phyloP scores from a whole-genome alignment of 2,113 vertebrate genomes.

The Azemiops feae region DNA sequence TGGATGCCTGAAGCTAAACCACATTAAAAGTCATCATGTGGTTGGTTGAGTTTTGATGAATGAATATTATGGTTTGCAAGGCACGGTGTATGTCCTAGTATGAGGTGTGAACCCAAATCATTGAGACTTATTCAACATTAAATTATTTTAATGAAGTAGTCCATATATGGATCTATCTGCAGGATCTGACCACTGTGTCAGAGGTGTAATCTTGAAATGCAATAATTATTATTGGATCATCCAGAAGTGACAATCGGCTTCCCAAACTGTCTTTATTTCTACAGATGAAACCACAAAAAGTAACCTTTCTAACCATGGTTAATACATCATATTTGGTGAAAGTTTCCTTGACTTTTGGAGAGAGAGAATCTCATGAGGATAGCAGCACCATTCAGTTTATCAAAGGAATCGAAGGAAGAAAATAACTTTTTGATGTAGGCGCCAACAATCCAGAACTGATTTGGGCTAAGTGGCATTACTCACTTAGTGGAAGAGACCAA shows the following conservation, averaged over 20 bases:
- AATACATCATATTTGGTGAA: not conserved
- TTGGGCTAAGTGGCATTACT: not conserved
- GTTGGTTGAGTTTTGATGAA: not conserved
- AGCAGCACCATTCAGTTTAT: not conserved
- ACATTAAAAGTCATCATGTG: not conserved
- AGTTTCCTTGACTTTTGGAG: not conserved
- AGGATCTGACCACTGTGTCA: not conserved
- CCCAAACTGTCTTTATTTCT: not conserved
- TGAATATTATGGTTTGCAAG: not conserved
- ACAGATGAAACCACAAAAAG: not conserved
- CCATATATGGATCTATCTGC: not conserved
- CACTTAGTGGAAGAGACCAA: constrained; percentile 16
- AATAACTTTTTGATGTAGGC: not conserved
- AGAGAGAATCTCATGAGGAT: not conserved
- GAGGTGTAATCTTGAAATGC: not conserved
- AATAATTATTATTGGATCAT: not conserved
- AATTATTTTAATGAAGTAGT: not conserved
- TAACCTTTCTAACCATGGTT: not conserved
- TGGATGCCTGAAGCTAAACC: not conserved
- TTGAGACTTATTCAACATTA: not conserved
- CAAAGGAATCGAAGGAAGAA: not conserved
- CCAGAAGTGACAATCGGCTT: not conserved
- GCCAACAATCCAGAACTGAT: not conserved
- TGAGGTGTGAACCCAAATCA: not conserved
- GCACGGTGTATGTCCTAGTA: not conserved